A percentile compares a stretch with the other conserved stretches of the same genome.
Evolutionary conservation across 1,140 invertebrate species (phyloP).

Genomic region (Drosophila saltans): DNA sequence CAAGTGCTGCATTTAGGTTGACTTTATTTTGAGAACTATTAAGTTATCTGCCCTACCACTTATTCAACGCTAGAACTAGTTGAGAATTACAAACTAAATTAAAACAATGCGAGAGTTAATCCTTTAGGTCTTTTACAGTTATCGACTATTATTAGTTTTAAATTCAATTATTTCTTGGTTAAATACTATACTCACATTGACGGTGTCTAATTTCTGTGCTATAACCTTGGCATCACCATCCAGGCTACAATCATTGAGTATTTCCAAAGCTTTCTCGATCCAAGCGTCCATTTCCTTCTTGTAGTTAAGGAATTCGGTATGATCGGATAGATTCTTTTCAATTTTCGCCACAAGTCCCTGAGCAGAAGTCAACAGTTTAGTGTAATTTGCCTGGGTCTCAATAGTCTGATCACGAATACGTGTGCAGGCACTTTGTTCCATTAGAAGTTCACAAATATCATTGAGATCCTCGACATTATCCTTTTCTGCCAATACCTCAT

Average conservation of each 20-base stretch:
- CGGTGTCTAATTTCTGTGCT: constrained; percentile 92
- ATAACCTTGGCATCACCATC: constrained; percentile 91
- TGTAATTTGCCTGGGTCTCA: constrained; percentile 91
- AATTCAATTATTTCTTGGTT: neutral
- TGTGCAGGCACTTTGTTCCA: constrained; percentile 92
- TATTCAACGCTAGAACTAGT: no score
- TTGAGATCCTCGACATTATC: constrained; percentile 91
- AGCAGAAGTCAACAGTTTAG: constrained; percentile 89
- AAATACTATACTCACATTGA: constrained; percentile 84
- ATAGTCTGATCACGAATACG: constrained; percentile 94
- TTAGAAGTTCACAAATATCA: constrained; percentile 93
- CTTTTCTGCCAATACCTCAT: constrained; percentile 91
- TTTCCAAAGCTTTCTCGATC: constrained; percentile 90
- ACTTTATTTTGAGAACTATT: no score
- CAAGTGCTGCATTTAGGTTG: no score
- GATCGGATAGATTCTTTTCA: constrained; percentile 94
- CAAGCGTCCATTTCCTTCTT: constrained; percentile 92
- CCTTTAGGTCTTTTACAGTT: no score
- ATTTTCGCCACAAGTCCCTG: constrained; percentile 92
- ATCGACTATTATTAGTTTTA: neutral
- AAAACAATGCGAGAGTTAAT: no score
- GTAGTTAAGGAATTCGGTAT: constrained; percentile 94
- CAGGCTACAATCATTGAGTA: constrained; percentile 91
- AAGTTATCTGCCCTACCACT: no score
- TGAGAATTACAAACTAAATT: no score